phyloP scores from a whole-genome alignment of 37 sponge, comb jelly and placozoan genomes.

The Petrosia ficiformis region DNA sequence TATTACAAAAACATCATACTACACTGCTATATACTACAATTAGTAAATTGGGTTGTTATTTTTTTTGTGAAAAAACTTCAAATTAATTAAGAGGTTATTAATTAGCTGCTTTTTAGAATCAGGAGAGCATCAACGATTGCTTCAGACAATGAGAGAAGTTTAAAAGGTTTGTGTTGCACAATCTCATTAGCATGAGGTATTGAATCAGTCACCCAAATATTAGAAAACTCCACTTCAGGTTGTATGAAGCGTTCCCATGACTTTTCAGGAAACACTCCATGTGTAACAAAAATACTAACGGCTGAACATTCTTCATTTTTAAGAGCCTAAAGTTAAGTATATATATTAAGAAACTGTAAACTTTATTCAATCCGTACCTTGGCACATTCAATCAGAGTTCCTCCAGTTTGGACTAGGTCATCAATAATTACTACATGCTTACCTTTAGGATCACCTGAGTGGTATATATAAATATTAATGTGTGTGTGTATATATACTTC shows the following conservation, averaged over 20 bases:
- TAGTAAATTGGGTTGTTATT: too few relatives aligned
- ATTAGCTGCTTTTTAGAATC: too few relatives aligned
- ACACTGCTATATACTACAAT: too few relatives aligned
- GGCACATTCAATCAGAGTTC: slow-evolving; percentile 84
- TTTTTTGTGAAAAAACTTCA: too few relatives aligned
- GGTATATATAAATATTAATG: background rate
- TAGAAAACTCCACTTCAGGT: slow-evolving; percentile 22
- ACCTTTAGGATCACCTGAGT: slow-evolving; percentile 69
- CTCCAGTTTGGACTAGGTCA: slow-evolving; percentile 89
- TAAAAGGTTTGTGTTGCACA: slow-evolving; percentile 59
- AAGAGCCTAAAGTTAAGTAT: slow-evolving; percentile 40
- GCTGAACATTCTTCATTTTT: slow-evolving; percentile 40
- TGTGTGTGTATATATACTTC: background rate
- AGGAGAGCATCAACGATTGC: slow-evolving; percentile 74
- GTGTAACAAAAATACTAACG: slow-evolving; percentile 91
- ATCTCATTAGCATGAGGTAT: slow-evolving; percentile 69
- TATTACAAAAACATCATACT: too few relatives aligned
- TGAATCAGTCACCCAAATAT: slow-evolving; percentile 93
- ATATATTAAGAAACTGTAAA: background rate
- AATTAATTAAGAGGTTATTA: too few relatives aligned
- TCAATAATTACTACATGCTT: slow-evolving; percentile 85
- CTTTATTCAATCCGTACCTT: slow-evolving; percentile 51
- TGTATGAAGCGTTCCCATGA: slow-evolving; percentile 74
- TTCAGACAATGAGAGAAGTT: slow-evolving; percentile 67
- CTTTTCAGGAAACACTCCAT: slow-evolving; percentile 84